These are phyloP conservation scores for Genyomyrus donnyi DNA, from an alignment of 2,113 vertebrate species.

Conservation along the genomic window DNA sequence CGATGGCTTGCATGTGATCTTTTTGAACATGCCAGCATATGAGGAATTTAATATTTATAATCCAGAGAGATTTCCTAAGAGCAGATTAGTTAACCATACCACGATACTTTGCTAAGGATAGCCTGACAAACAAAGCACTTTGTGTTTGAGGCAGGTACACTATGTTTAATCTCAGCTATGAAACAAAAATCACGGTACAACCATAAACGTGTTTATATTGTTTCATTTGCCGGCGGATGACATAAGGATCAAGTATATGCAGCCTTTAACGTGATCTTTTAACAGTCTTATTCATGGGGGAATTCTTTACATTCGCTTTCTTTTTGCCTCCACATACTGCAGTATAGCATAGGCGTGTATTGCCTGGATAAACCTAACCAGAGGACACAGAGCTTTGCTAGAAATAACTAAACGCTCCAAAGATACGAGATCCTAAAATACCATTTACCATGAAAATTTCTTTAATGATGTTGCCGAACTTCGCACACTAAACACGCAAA, in stretches of 20 bases:
- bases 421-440: background rate
- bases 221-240: background rate
- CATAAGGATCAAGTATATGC: background rate
- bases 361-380: background rate
- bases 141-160: background rate
- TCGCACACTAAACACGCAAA: background rate
- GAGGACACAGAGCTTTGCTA: background rate
- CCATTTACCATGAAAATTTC: background rate
- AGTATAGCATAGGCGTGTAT: background rate
- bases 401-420: background rate
- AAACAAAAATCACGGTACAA: background rate
- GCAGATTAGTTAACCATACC: background rate
- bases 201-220: background rate
- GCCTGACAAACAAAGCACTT: background rate
- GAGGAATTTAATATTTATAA: slow-evolving; percentile 3
- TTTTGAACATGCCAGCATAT: background rate
- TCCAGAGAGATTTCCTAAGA: background rate
- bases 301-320: background rate
- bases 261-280: background rate
- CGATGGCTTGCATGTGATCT: background rate
- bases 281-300: background rate
- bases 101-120: background rate
- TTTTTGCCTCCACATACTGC: background rate
- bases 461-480: background rate
- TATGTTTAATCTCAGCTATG: background rate